phyloP scores from a whole-genome alignment of 2,888 invertebrate species.

The Tiphia femorata region DNA sequence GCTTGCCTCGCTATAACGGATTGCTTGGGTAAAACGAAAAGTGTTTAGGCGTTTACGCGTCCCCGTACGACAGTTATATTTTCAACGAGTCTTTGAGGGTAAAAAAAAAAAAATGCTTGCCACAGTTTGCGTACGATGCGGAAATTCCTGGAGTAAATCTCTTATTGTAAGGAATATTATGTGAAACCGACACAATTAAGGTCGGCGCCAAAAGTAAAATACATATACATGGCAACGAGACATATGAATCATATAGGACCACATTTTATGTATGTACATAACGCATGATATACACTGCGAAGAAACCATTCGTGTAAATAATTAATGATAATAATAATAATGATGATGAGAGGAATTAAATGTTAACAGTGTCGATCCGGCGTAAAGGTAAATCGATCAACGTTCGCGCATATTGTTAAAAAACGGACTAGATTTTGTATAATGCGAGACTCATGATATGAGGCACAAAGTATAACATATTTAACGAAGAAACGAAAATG shows the following conservation, averaged over 20 bases:
- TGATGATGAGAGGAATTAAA: too few species aligned
- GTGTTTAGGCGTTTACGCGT: too few species aligned
- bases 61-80: too few species aligned
- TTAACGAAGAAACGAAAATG: constrained; percentile 3
- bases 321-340: constrained; percentile 3
- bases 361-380: constrained; percentile 29
- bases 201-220: constrained; percentile 27
- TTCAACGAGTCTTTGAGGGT: constrained; percentile 31
- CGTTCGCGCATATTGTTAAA: constrained; percentile 28
- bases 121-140: constrained; percentile 3
- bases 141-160: constrained; percentile 3
- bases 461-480: constrained; percentile 18
- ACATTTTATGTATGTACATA: constrained; percentile 61
- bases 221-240: constrained; percentile 59
- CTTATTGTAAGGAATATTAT: constrained; percentile 18
- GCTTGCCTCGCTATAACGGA: too few species aligned
- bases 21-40: too few species aligned
- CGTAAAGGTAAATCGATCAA: too few species aligned
- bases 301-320: constrained; percentile 19
- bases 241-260: constrained; percentile 64
- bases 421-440: constrained; percentile 59
- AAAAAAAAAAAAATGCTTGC: constrained; percentile 20
- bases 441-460: constrained; percentile 30
- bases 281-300: constrained; percentile 38
- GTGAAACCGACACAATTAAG: constrained; percentile 3